Evolutionary conservation across 1,140 invertebrate species (phyloP), one percentile per base, ranked within the genome.

Genomic region (Chrysomallon squamiferum): DNA sequence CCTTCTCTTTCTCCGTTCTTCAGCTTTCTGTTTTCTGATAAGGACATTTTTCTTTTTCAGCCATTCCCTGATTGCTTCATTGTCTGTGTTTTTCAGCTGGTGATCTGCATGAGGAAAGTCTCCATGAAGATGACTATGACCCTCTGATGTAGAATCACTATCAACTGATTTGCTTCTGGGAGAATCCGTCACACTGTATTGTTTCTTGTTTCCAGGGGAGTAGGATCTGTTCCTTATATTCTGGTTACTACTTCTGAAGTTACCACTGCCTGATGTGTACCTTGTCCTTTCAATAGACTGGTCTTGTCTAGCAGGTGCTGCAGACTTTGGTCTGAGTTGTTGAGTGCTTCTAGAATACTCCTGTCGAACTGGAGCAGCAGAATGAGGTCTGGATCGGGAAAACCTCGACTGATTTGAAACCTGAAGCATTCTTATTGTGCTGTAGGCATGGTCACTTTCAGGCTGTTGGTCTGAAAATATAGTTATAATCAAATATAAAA

Each of bases 351-450:
- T 54, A 22, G 25, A 27, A 27, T 30, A 13, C 25, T 20, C 50
- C 25, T 54, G n/a, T 27, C 15, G 5, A 15, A 5, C 15, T 7
- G 35, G 35, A 15, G 35, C 35, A 15, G 50, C 50, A 20, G 50
- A 54, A 3, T 18, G 50, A 27, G 50, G 50, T 54, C 50, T 25
- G 15, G 25, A 18, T 13, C 25, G n/a, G 22, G 50, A 25, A 54
- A 15, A 27, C 50, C 50, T 25, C 15, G n/a, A 15, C 50, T 30
- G 22, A 27, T 54, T 54, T 54, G 50, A 20, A 15, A 30, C 29
- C n/a, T 54, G 50, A 29, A 54, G 50, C 22, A 30, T 54, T 27
- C 50, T 54, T 54, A 54, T 54, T 29, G 50, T 54, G 50, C 29
- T 54, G 50, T 54, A 54, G 15, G 50, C 50, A 15, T 54, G 22